Conservation (phyloP, 2,888 invertebrate species). For the Hypsopygia costalis region DNA sequence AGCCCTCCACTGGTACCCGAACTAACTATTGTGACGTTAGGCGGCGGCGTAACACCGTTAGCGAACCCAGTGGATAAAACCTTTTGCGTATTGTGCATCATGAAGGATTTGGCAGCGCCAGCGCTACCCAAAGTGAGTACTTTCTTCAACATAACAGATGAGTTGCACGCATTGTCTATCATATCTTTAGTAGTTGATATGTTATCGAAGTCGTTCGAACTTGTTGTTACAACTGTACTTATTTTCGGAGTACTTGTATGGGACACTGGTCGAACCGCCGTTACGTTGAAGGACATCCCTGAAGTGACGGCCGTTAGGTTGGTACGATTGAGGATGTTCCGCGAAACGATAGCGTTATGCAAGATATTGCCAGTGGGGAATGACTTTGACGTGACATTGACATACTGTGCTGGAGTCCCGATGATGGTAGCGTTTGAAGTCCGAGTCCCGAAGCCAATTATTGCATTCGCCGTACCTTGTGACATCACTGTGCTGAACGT, state of each 20-base stretch:
- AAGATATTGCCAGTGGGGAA: slow-evolving; percentile 75
- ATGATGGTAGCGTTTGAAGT: slow-evolving; percentile 62
- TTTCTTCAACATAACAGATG: slow-evolving; percentile 75
- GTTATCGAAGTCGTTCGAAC: slow-evolving; percentile 55
- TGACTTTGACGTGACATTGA: slow-evolving; percentile 69
- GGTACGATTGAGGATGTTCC: slow-evolving; percentile 65
- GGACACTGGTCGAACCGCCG: slow-evolving; percentile 51
- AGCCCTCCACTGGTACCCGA: slow-evolving; percentile 56
- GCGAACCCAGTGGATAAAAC: slow-evolving; percentile 70
- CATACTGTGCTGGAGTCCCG: slow-evolving; percentile 63
- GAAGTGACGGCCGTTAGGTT: slow-evolving; percentile 45
- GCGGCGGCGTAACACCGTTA: slow-evolving; percentile 64
- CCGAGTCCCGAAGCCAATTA: slow-evolving; percentile 69
- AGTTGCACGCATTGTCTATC: slow-evolving; percentile 75
- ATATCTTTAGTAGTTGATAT: slow-evolving; percentile 74
- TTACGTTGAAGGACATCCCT: slow-evolving; percentile 60
- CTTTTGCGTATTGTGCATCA: slow-evolving; percentile 77
- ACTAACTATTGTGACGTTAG: slow-evolving; percentile 73
- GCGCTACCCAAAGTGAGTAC: slow-evolving; percentile 72
- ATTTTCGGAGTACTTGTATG: slow-evolving; percentile 61
- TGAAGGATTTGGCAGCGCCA: slow-evolving; percentile 67
- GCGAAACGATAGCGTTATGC: slow-evolving; percentile 73
- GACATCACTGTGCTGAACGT: slow-evolving; percentile 74
- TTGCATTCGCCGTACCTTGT: slow-evolving; percentile 68
- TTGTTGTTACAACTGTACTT: slow-evolving; percentile 49